phyloP scores from a whole-genome alignment of 2,888 invertebrate genomes.

The Andrena trimmerana region DNA sequence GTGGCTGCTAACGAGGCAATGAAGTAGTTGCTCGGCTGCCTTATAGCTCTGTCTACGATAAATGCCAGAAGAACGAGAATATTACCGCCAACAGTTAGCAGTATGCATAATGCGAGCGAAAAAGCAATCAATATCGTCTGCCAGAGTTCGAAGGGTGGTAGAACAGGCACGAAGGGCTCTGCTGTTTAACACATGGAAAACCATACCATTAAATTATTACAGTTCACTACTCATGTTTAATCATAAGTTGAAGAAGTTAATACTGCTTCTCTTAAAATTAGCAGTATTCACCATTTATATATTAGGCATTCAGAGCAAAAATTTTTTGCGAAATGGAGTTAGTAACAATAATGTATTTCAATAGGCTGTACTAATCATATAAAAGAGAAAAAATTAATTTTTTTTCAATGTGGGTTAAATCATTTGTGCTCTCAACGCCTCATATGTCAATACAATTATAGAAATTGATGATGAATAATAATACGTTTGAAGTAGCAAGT shows the following conservation, averaged over 20 bases:
- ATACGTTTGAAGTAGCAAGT: too few relatives aligned
- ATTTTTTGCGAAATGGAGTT: too few relatives aligned
- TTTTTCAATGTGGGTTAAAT: too few relatives aligned
- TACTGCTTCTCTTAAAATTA: too few relatives aligned
- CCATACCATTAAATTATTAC: conserved; percentile 19
- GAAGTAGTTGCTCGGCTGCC: conserved; percentile 99
- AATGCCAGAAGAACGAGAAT: conserved; percentile 97
- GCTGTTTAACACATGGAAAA: conserved; percentile 51
- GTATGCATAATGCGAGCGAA: conserved; percentile 94
- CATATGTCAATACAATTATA: too few relatives aligned
- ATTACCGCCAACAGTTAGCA: conserved; percentile 97
- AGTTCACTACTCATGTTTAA: not conserved
- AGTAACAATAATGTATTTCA: too few relatives aligned
- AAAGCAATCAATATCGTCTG: conserved; percentile 95
- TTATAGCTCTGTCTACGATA: conserved; percentile 95
- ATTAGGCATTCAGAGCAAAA: too few relatives aligned
- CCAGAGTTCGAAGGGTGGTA: conserved; percentile 96
- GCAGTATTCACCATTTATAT: too few relatives aligned
- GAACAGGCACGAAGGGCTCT: conserved; percentile 64
- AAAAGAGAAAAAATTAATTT: too few relatives aligned
- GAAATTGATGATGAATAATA: too few relatives aligned
- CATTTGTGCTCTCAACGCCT: too few relatives aligned
- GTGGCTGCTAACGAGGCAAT: conserved; percentile 99
- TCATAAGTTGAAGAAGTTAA: not conserved
- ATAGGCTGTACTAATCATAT: too few relatives aligned